phyloP scores from a whole-genome alignment of 2,888 invertebrate genomes.

The Thera obeliscata region DNA sequence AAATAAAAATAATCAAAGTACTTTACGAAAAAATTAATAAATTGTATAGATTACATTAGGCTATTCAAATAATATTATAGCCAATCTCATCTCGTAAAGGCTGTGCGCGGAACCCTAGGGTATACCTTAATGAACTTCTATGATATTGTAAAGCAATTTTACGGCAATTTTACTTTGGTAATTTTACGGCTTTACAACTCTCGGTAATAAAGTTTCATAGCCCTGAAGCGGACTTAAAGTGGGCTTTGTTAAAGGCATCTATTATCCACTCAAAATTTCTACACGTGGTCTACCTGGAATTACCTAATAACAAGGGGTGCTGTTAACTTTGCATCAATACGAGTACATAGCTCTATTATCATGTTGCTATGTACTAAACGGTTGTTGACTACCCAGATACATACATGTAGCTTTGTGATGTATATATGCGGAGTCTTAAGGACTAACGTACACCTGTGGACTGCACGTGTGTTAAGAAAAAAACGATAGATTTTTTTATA shows the following conservation, averaged over 20 bases:
- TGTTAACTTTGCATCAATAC: background rate
- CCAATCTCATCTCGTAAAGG: too few species aligned
- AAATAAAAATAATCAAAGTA: too few species aligned
- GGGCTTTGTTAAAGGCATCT: background rate
- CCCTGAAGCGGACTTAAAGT: background rate
- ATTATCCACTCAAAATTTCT: background rate
- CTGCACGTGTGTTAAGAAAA: too few species aligned
- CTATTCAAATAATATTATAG: too few species aligned
- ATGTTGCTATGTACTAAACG: background rate
- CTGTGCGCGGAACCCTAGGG: background rate
- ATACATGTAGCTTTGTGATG: too few species aligned
- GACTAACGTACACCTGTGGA: too few species aligned
- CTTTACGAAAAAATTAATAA: too few species aligned
- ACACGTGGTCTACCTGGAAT: background rate
- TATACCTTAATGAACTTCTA: background rate
- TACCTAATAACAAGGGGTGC: background rate
- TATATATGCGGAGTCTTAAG: too few species aligned
- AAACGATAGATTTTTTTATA: too few species aligned
- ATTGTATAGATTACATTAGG: too few species aligned
- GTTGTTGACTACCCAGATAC: too few species aligned
- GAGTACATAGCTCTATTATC: background rate
- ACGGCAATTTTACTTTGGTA: constrained; percentile 12
- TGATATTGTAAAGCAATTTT: constrained; percentile 11
- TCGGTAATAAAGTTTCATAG: constrained; percentile 4
- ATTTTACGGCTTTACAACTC: constrained; percentile 14